phyloP scores from a whole-genome alignment of 2,888 invertebrate species.

The Amphimallon solstitiale region DNA sequence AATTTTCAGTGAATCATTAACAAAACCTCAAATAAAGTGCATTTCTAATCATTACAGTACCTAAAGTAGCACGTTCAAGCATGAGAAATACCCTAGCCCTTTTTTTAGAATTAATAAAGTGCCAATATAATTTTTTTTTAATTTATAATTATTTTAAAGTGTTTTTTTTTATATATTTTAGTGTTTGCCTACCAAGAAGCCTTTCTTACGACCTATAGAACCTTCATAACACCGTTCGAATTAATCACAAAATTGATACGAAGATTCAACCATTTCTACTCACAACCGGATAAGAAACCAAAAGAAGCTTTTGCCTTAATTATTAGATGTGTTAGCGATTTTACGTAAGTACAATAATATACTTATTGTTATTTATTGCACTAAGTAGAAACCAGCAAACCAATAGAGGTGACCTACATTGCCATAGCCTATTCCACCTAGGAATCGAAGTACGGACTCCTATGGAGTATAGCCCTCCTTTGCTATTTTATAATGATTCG shows the following conservation, averaged over 20 bases:
- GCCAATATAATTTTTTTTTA: not conserved
- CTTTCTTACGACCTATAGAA: slow-evolving; percentile 96
- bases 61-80: not conserved
- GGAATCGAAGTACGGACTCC: too few relatives aligned
- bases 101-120: not conserved
- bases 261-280: slow-evolving; percentile 80
- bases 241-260: slow-evolving; percentile 87
- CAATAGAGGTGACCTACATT: too few relatives aligned
- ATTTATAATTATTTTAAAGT: slow-evolving; percentile 8
- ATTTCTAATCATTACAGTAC: too few relatives aligned
- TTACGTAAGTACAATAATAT: slow-evolving; percentile 84
- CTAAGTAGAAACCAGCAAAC: too few relatives aligned
- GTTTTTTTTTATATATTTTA: slow-evolving; percentile 60
- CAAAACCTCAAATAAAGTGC: too few relatives aligned
- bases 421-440: too few relatives aligned
- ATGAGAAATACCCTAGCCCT: not conserved
- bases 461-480: too few relatives aligned
- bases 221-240: slow-evolving; percentile 89
- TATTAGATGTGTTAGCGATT: slow-evolving; percentile 93
- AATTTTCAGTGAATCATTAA: too few relatives aligned
- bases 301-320: slow-evolving; percentile 92
- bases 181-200: slow-evolving; percentile 97
- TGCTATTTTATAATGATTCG: too few relatives aligned
- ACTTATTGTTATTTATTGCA: too few relatives aligned
- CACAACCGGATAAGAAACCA: slow-evolving; percentile 77